Conservation (phyloP, 2,888 invertebrate genomes). For the Neocrepidodera transversa region DNA sequence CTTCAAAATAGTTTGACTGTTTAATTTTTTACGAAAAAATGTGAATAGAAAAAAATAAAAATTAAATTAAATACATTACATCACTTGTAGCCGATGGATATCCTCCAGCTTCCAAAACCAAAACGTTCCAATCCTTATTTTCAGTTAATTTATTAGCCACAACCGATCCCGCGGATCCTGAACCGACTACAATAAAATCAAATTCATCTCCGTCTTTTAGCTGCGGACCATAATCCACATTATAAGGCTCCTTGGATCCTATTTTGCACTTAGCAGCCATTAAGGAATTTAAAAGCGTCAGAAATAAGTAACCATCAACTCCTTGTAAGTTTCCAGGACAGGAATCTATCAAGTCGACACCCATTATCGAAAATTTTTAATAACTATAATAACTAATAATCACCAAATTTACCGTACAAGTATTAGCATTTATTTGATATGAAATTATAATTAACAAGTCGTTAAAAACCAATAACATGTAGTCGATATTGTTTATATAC, state of each 20-base stretch:
- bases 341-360: slow-evolving; percentile 16
- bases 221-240: slow-evolving; percentile 41
- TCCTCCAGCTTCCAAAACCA: slow-evolving; percentile 64
- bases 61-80: too few relatives aligned
- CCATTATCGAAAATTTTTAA: not conserved
- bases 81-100: slow-evolving; percentile 61
- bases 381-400: too few relatives aligned
- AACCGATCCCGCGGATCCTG: slow-evolving; percentile 64
- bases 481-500: too few relatives aligned
- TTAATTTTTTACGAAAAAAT: too few relatives aligned
- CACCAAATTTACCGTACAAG: too few relatives aligned
- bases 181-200: slow-evolving; percentile 64
- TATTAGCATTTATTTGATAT: too few relatives aligned
- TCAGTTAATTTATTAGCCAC: slow-evolving; percentile 63
- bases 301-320: slow-evolving; percentile 63
- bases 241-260: slow-evolving; percentile 42
- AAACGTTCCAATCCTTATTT: slow-evolving; percentile 59
- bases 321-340: slow-evolving; percentile 48
- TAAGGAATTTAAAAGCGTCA: slow-evolving; percentile 66
- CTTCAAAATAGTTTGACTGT: too few relatives aligned
- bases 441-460: too few relatives aligned
- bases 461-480: too few relatives aligned
- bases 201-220: slow-evolving; percentile 51
- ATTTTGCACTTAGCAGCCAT: slow-evolving; percentile 68
- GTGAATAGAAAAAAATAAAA: too few relatives aligned